These are phyloP conservation scores for Elanus axillaris DNA, from an alignment of 2,113 vertebrate species.

Conservation along the genomic window DNA sequence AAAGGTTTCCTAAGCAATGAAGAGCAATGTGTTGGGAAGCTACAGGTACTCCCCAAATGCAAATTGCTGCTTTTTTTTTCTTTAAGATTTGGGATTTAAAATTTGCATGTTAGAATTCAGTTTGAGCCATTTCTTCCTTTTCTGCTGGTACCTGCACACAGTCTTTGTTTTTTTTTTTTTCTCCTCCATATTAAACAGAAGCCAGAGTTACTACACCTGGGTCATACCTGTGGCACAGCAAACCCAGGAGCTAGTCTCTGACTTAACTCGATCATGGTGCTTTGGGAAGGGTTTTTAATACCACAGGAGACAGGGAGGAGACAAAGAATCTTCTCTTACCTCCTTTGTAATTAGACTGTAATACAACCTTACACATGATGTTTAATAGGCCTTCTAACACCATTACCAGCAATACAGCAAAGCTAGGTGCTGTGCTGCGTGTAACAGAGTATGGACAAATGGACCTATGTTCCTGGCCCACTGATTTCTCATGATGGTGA, in stretches of 20 bases:
- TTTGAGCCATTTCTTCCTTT: neutral
- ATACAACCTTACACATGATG: neutral
- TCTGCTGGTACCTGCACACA: neutral
- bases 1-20: slow-evolving; percentile 15
- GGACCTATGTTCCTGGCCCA: neutral
- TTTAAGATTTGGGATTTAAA: neutral
- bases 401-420: neutral
- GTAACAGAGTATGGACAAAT: neutral
- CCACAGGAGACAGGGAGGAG: neutral
- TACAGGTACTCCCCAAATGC: neutral
- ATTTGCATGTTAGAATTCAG: neutral
- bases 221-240: neutral
- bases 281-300: neutral
- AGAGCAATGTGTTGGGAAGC: neutral
- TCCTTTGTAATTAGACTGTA: neutral
- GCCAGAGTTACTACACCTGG: neutral
- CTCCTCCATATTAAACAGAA: neutral
- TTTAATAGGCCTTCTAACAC: neutral
- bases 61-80: neutral
- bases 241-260: neutral
- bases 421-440: neutral
- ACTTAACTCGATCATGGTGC: neutral
- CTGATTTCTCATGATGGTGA: neutral
- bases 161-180: neutral
- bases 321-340: neutral